Base-by-base conservation (phyloP, 2,888 invertebrate genomes). In the Chaetogeoica ovagalla region DNA sequence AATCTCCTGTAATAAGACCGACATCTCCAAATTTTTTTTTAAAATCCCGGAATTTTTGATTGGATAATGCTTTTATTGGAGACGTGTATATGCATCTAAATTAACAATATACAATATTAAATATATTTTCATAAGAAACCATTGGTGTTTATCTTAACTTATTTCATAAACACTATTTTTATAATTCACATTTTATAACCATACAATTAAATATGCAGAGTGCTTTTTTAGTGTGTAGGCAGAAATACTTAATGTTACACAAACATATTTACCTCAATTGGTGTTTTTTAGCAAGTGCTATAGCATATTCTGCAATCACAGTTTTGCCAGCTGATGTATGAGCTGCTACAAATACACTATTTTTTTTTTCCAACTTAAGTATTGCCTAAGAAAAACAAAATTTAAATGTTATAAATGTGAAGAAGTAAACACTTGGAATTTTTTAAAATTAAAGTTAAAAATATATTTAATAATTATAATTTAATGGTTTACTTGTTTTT, bases 261-360 rank as follows among this genome's bases (percentile, higher is more conserved):
- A 19, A 3, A 43, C 21, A 21, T 71, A 8, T 23, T 59, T 63
- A 79, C 81, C 79, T 70, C 8, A 79, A 71, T 65, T 79, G 79
- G 86, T 97, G 95, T 83, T 93, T 92, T 85, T 94, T 91, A 0
- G 97, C 96, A 85, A 99, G 89, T 0, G 98, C 98, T 83, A 99
- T 97, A 0, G 99, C 99, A 87, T 99, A 99, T 87, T 99, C 99
- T 0, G 99, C 99, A 0, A 99, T 97, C 0, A 97, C 98, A 0
- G 99, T 99, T 88, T 99, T 99, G 39, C 95, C 96, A 0, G 99
- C 99, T 0, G 99, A 99, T 0, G 99, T 99, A 86, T 99, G 99
- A 0, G 99, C 99, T 0, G 99, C 97, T 0, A 99, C 98, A 87
- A 99, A 98, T 0, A 99, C 96, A 86, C 96, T 96, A 84, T 96